Evolutionary conservation across 2,797 vertebrate genomes (phyloP).

Genomic region (Atherinosoma microstoma): DNA sequence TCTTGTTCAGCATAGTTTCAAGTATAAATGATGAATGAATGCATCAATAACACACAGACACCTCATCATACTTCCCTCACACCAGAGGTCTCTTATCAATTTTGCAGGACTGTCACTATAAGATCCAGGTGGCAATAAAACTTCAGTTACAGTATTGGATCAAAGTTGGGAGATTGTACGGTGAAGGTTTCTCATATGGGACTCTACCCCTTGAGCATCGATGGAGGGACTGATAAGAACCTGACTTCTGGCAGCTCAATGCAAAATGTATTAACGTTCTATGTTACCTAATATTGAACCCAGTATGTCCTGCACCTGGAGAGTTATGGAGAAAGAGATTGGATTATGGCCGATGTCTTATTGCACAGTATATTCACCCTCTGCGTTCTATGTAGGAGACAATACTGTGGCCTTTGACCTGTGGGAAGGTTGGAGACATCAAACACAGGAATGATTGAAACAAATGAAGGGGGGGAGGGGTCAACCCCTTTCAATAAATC

Average conservation of each 20-base stretch:
- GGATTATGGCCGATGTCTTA: slow-evolving; percentile 54
- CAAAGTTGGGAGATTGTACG: slow-evolving; percentile 57
- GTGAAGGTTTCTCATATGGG: slow-evolving; percentile 50
- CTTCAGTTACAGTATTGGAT: slow-evolving; percentile 56
- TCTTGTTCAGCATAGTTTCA: slow-evolving; percentile 5
- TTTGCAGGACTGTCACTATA: slow-evolving; percentile 59
- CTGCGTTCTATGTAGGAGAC: background rate
- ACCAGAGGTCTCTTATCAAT: slow-evolving; percentile 58
- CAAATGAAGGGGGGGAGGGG: background rate
- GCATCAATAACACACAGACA: slow-evolving; percentile 29
- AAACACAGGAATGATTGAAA: slow-evolving; percentile 1
- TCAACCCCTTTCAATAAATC: slow-evolving; percentile 1
- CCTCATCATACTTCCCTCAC: slow-evolving; percentile 37
- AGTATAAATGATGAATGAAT: slow-evolving; percentile 40
- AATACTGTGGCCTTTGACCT: slow-evolving; percentile 49
- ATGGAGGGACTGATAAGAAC: slow-evolving; percentile 53
- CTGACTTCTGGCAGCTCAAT: slow-evolving; percentile 57
- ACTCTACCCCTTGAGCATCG: slow-evolving; percentile 48
- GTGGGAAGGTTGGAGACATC: background rate
- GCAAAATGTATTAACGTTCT: slow-evolving; percentile 73
- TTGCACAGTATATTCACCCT: slow-evolving; percentile 53
- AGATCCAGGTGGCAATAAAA: slow-evolving; percentile 64
- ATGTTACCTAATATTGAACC: slow-evolving; percentile 53
- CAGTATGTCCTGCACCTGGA: slow-evolving; percentile 47
- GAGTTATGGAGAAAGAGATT: slow-evolving; percentile 41